These are phyloP conservation scores for Bellardia bayeri DNA, from an alignment of 2,888 invertebrate species.

Conservation along the genomic window DNA sequence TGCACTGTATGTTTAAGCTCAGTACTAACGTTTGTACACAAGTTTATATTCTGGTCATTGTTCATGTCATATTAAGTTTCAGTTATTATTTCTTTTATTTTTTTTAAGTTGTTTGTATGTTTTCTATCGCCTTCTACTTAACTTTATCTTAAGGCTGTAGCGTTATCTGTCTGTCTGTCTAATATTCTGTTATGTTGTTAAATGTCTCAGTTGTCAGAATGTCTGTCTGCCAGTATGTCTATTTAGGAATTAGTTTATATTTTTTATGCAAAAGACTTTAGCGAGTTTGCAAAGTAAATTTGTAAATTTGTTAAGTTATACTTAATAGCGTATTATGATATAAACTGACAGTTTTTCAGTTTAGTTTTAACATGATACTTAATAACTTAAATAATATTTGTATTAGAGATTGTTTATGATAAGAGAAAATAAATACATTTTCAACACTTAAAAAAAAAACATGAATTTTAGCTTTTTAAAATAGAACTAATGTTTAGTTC, in stretches of 20 bases:
- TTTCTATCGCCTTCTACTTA: constrained; percentile 31
- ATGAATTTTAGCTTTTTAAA: background rate
- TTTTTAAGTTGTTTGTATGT: background rate
- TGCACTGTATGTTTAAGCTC: background rate
- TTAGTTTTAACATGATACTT: constrained; percentile 6
- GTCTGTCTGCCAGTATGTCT: constrained; percentile 43
- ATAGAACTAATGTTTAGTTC: background rate
- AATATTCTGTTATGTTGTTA: constrained; percentile 56
- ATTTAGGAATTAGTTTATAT: constrained; percentile 10
- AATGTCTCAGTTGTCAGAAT: constrained; percentile 46
- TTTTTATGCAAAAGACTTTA: background rate
- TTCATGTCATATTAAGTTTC: constrained; percentile 58
- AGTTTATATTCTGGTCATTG: constrained; percentile 39
- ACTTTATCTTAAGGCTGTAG: constrained; percentile 54
- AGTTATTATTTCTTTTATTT: constrained; percentile 23
- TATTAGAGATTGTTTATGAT: constrained; percentile 15
- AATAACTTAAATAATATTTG: background rate
- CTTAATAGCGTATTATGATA: constrained; percentile 50
- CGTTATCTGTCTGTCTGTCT: constrained; percentile 42
- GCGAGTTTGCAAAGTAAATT: constrained; percentile 25
- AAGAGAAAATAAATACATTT: constrained; percentile 2
- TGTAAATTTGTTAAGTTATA: constrained; percentile 43
- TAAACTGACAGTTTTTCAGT: constrained; percentile 53
- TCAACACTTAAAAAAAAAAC: constrained; percentile 29
- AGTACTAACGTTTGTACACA: background rate